Evolutionary conservation across 2,113 vertebrate genomes (phyloP).

Genomic region (Merops nubicus): DNA sequence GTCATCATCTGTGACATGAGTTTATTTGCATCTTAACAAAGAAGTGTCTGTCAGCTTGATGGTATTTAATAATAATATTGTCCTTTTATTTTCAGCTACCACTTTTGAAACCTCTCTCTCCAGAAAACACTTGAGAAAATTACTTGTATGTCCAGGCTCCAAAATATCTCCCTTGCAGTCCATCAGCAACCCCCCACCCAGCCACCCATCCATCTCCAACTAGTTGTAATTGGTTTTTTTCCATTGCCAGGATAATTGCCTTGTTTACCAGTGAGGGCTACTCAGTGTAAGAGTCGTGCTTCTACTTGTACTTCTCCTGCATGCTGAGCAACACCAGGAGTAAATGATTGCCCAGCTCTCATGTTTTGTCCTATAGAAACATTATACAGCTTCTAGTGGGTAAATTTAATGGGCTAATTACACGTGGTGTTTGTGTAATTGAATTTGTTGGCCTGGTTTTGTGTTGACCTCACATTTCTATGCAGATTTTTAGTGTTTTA

Average conservation of each 20-base stretch:
- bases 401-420: neutral
- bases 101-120: neutral
- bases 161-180: neutral
- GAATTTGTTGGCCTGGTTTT: neutral
- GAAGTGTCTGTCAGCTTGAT: constrained; percentile 3
- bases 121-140: neutral
- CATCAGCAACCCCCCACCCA: neutral
- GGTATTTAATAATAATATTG: neutral
- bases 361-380: neutral
- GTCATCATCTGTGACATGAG: neutral
- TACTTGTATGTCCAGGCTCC: neutral
- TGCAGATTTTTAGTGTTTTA: neutral
- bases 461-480: neutral
- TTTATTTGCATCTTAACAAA: constrained; percentile 11
- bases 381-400: neutral
- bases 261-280: neutral
- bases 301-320: neutral
- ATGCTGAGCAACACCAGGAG: neutral
- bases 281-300: neutral
- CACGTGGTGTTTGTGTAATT: neutral
- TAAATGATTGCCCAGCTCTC: neutral
- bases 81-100: constrained; percentile 9
- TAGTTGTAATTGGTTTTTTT: neutral
- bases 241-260: neutral
- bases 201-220: neutral